Base-by-base conservation (phyloP, 1,140 invertebrate genomes). In the Plutomurus gul region DNA sequence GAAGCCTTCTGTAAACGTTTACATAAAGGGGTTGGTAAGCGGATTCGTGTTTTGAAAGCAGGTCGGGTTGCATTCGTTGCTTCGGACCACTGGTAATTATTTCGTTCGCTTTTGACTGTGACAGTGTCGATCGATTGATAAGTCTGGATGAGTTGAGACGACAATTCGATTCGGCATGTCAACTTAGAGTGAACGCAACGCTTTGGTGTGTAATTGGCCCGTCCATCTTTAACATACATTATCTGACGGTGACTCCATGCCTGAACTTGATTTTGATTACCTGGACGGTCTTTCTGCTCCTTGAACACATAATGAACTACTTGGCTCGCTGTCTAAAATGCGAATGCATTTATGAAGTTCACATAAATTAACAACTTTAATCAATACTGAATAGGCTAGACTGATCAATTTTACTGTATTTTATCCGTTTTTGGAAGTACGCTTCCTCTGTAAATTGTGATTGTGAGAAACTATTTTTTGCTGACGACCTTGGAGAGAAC, bases 91-190 rank as follows among this genome's bases (percentile, higher is more conserved):
- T 65, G 27, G 56, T 65, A 65, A 65, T 65, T 65, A 65, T 65
- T 65, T 65, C 27, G 56, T 65, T 65, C 56, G 20, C 27, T 65
- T 65, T 65, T 6, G 56, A 65, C 56, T 25, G 56, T 65, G 56
- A 65, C 56, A 65, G 56, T 33, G 56, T 25, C 56, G 56, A 65
- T 65, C 11, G 30, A 65, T 36, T 65, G 56, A 65, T 65, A 36
- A 65, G 30, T 65, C 56, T 65, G 56, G 36, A 65, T 65, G 56
- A 65, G 27, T 65, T 18, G 30, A 36, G 13, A 7, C 30, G 30
- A n/a, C n/a, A n/a, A 65, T 65, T 65, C 56, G 56, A 65, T 65
- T 65, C 56, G 56, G 56, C 56, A 65, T 65, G 56, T 65, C 56
- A 65, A 65, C 56, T 65, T 25, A 65, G 27, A 65, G 36, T 65